These are phyloP conservation scores for Hippopotamyrus pictus DNA, from an alignment of 2,797 vertebrate genomes.

Conservation along the genomic window DNA sequence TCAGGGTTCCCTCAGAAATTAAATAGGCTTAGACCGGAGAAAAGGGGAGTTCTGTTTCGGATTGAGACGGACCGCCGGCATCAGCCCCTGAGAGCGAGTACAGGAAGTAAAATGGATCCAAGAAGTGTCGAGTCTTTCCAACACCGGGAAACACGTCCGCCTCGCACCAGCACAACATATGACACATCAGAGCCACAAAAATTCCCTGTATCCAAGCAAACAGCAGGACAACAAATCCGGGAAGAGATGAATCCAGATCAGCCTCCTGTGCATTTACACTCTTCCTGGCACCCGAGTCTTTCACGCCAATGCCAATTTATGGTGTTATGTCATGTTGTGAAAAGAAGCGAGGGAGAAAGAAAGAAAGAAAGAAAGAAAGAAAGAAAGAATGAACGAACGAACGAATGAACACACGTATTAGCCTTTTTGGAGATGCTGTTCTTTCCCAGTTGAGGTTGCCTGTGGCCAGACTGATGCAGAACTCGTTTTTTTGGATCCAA, in stretches of 20 bases:
- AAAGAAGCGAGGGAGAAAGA: background rate
- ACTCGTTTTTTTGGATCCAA: background rate
- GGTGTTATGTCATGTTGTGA: background rate
- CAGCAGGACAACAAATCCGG: background rate
- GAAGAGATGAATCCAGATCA: background rate
- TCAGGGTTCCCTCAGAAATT: background rate
- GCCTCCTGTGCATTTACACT: background rate
- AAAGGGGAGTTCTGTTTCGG: background rate
- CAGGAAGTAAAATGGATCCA: background rate
- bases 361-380: background rate
- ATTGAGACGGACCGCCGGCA: background rate
- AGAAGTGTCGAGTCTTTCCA: background rate
- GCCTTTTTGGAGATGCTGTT: background rate
- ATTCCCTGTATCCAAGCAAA: background rate
- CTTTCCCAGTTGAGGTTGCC: background rate
- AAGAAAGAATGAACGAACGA: background rate
- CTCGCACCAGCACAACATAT: background rate
- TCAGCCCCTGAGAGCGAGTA: background rate
- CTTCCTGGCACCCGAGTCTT: no score
- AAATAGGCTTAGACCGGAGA: background rate
- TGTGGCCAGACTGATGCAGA: background rate
- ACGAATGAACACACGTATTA: background rate
- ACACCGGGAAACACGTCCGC: background rate
- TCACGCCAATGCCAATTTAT: background rate
- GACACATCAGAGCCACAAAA: background rate